Evolutionary conservation across 2,113 vertebrate species (phyloP).

Genomic region (Phaethornis superciliosus): DNA sequence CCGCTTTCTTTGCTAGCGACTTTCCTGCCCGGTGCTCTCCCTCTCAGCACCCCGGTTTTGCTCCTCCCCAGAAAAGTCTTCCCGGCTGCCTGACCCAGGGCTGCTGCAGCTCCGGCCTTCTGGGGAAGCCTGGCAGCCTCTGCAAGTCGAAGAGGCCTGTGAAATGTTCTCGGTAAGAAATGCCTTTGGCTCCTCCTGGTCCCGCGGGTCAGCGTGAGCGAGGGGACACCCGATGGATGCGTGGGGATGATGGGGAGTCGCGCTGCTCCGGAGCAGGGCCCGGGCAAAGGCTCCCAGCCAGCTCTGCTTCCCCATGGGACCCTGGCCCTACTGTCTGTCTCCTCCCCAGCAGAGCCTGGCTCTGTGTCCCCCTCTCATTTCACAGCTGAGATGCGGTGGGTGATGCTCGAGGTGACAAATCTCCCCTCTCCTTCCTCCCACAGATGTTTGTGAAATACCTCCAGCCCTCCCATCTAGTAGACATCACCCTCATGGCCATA

Average conservation of each 20-base stretch:
- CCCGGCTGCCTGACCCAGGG: accelerated
- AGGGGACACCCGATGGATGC: accelerated
- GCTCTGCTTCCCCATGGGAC: accelerated
- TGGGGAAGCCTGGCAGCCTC: accelerated
- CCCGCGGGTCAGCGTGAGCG: accelerated
- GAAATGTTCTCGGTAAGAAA: not conserved
- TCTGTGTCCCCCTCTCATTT: too few relatives aligned
- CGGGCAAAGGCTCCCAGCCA: not conserved
- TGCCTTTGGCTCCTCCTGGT: not conserved
- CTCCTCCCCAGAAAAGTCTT: not conserved
- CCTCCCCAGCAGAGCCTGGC: not conserved
- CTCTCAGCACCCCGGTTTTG: not conserved
- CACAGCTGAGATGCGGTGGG: too few relatives aligned
- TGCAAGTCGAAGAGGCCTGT: accelerated
- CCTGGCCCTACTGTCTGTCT: accelerated
- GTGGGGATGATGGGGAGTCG: accelerated
- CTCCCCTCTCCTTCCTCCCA: too few relatives aligned
- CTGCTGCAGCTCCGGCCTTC: not conserved
- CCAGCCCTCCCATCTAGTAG: too few relatives aligned
- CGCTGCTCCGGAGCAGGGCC: not conserved
- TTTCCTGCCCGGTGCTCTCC: not conserved
- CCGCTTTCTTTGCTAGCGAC: not conserved
- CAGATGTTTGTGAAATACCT: too few relatives aligned
- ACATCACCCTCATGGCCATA: too few relatives aligned
- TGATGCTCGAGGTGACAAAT: too few relatives aligned